These are phyloP conservation scores for human (Homo sapiens) DNA, from an alignment of 2,113 vertebrate genomes.

Conservation along the genomic window GRCh38 chr4:135698501-135699000, in stretches of 20 bases:
- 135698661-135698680: neutral
- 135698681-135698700: neutral
- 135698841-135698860: neutral
- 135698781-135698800: neutral
- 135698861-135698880: neutral
- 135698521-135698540: neutral
- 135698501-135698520: no score
- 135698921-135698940: neutral
- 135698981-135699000: neutral
- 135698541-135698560: no score
- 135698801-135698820: neutral
- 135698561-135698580: neutral
- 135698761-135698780: neutral
- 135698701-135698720: neutral
- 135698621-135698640: neutral
- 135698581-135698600: neutral
- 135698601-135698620: neutral
- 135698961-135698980: neutral
- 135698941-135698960: neutral
- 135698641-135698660: accelerated
- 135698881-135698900: neutral
- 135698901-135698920: neutral
- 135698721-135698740: neutral
- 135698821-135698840: neutral
- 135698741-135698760: neutral